phyloP scores from a whole-genome alignment of 2,888 invertebrate species.

The Cerastis leucographa region DNA sequence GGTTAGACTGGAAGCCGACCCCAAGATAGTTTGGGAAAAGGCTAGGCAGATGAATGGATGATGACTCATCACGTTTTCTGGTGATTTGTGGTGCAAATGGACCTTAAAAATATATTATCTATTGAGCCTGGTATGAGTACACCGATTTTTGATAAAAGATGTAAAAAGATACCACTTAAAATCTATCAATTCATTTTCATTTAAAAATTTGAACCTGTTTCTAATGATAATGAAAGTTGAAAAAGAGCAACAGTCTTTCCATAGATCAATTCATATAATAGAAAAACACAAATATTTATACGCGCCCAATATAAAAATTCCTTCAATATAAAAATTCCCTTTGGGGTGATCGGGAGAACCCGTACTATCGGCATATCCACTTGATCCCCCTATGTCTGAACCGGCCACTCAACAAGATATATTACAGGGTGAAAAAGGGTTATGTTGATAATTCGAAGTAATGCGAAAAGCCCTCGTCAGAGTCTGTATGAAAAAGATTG shows the following conservation, averaged over 20 bases:
- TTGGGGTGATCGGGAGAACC: conserved; percentile 63
- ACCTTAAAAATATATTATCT: not conserved
- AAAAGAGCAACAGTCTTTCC: not conserved
- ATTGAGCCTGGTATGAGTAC: not conserved
- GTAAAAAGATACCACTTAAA: not conserved
- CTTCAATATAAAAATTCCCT: conserved; percentile 50
- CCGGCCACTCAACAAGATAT: conserved; percentile 55
- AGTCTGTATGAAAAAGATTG: conserved; percentile 58
- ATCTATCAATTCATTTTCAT: not conserved
- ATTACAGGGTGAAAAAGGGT: conserved; percentile 64
- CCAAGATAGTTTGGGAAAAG: too few relatives aligned
- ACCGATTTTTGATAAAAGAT: not conserved
- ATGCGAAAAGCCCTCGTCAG: conserved; percentile 57
- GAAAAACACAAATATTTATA: conserved; percentile 52
- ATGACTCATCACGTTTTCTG: not conserved
- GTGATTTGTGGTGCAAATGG: not conserved
- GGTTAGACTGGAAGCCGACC: too few relatives aligned
- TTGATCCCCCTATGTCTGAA: conserved; percentile 50
- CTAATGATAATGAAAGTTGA: not conserved
- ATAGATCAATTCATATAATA: conserved; percentile 2
- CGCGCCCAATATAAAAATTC: conserved; percentile 71
- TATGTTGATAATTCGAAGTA: conserved; percentile 65
- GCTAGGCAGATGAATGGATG: too few relatives aligned
- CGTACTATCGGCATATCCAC: conserved; percentile 61
- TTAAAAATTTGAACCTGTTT: not conserved